Conservation (phyloP, 2,113 vertebrate genomes). For the Polypterus bichir region DNA sequence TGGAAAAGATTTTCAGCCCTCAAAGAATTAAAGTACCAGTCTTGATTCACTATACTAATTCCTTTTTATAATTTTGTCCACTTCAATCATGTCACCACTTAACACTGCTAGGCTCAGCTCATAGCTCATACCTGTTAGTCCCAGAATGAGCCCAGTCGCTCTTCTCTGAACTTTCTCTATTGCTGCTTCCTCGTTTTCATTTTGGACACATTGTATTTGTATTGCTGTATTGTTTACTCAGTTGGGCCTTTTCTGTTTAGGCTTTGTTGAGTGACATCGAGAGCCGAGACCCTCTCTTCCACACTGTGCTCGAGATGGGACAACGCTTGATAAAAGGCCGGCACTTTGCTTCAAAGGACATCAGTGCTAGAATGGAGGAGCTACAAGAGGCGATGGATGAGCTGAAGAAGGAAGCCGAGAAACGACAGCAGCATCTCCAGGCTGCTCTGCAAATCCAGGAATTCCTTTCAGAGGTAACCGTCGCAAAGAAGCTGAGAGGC, state of each 20-base stretch:
- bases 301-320: constrained; percentile 60
- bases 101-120: too few species aligned
- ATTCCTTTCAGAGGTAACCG: constrained; percentile 60
- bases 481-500: too few species aligned
- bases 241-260: constrained; percentile 28
- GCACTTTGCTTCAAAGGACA: constrained; percentile 54
- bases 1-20: too few species aligned
- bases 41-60: too few species aligned
- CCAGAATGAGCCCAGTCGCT: too few species aligned
- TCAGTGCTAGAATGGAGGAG: constrained; percentile 49
- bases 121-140: too few species aligned
- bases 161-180: too few species aligned
- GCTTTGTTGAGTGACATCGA: constrained; percentile 63
- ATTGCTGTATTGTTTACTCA: not conserved
- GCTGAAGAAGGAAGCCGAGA: constrained; percentile 43
- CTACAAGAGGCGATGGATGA: constrained; percentile 47
- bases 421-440: constrained; percentile 42
- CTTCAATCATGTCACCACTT: too few species aligned
- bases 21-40: too few species aligned
- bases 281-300: constrained; percentile 49
- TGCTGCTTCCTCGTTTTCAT: too few species aligned
- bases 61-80: too few species aligned
- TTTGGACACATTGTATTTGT: too few species aligned
- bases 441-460: constrained; percentile 60
- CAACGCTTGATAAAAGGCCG: constrained; percentile 54